Conservation (phyloP, 2,797 vertebrate genomes). For the Microctenopoma stevenorrisi region DNA sequence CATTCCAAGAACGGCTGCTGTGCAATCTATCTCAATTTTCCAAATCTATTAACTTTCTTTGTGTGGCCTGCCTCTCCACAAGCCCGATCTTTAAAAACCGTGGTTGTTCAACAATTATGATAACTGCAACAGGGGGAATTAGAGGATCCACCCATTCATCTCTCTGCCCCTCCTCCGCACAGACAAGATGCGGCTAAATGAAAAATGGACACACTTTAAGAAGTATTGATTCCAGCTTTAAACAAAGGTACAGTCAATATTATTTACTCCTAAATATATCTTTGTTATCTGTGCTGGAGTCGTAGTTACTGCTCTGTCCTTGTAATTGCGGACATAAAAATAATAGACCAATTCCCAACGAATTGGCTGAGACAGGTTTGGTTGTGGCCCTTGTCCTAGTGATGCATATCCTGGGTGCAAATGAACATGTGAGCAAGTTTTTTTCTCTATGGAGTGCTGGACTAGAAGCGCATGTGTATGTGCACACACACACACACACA, state of each 20-base stretch:
- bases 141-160: slow-evolving; percentile 86
- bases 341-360: slow-evolving; percentile 85
- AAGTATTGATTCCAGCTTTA: slow-evolving; percentile 90
- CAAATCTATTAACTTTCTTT: slow-evolving; percentile 86
- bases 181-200: slow-evolving; percentile 87
- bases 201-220: slow-evolving; percentile 90
- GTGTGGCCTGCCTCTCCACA: slow-evolving; percentile 75
- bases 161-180: slow-evolving; percentile 81
- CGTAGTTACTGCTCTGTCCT: slow-evolving; percentile 82
- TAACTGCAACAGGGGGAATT: slow-evolving; percentile 85
- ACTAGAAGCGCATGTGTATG: slow-evolving; percentile 24
- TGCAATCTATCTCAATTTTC: slow-evolving; percentile 86
- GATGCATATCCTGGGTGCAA: slow-evolving; percentile 80
- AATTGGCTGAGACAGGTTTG: slow-evolving; percentile 82
- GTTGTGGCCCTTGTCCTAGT: slow-evolving; percentile 73
- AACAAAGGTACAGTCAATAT: slow-evolving; percentile 91
- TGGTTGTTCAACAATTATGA: slow-evolving; percentile 87
- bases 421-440: slow-evolving; percentile 67
- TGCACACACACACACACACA: no score
- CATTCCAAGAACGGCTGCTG: slow-evolving; percentile 72
- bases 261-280: slow-evolving; percentile 91
- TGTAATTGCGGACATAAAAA: slow-evolving; percentile 89
- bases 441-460: slow-evolving; percentile 56
- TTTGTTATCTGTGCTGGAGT: slow-evolving; percentile 87
- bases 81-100: slow-evolving; percentile 82